These are phyloP conservation scores for Morone chrysops DNA, from an alignment of 2,113 vertebrate genomes.

Conservation along the genomic window DNA sequence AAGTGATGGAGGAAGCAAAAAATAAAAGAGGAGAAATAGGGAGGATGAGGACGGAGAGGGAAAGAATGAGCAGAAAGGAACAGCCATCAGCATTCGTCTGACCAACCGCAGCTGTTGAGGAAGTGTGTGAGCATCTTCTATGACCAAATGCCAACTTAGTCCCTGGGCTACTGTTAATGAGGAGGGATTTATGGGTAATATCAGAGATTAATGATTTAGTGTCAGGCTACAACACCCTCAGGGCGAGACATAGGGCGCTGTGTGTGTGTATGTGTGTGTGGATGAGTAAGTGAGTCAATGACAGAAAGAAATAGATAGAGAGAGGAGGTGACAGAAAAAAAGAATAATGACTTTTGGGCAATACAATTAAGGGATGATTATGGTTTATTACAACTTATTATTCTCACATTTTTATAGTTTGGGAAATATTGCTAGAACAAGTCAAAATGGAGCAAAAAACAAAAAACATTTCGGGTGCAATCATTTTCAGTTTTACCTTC, in stretches of 20 bases:
- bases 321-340: slow-evolving; percentile 14
- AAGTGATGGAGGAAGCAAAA: slow-evolving; percentile 37
- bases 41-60: slow-evolving; percentile 28
- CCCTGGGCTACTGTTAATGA: slow-evolving; percentile 75
- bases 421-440: background rate
- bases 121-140: slow-evolving; percentile 63
- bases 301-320: slow-evolving; percentile 26
- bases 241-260: slow-evolving; percentile 39
- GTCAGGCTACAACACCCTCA: slow-evolving; percentile 70
- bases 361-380: background rate
- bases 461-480: background rate
- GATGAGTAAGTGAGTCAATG: slow-evolving; percentile 35
- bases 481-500: background rate
- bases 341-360: slow-evolving; percentile 29
- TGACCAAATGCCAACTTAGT: slow-evolving; percentile 73
- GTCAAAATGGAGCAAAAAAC: background rate
- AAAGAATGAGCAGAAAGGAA: slow-evolving; percentile 37
- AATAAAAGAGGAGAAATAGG: background rate
- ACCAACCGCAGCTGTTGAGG: slow-evolving; percentile 52
- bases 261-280: background rate
- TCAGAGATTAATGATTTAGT: slow-evolving; percentile 79
- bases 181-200: slow-evolving; percentile 75
- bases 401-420: no score
- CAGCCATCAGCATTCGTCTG: slow-evolving; percentile 59
- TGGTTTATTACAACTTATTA: no score